Percentiles rank a stretch among this genome's conserved stretches.
phyloP scores from a whole-genome alignment of 1,140 invertebrate species.

The Drosophila bocqueti region DNA sequence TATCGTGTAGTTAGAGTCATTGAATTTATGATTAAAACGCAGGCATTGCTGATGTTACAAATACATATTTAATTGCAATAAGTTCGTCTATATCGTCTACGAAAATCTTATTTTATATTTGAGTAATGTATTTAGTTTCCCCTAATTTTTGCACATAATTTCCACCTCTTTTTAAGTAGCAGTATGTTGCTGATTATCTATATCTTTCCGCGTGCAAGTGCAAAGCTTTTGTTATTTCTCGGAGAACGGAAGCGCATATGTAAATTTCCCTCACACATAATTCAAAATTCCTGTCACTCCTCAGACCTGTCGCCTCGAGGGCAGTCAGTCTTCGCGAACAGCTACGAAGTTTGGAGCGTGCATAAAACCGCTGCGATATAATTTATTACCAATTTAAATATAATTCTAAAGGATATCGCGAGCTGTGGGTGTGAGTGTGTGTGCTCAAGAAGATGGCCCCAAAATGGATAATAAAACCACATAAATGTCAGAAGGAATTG shows the following conservation, averaged over 20 bases:
- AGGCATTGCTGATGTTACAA: neutral
- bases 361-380: constrained; percentile 23
- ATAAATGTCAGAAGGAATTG: constrained; percentile 46
- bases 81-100: neutral
- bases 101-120: neutral
- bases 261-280: constrained; percentile 63
- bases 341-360: constrained; percentile 23
- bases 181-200: constrained; percentile 55
- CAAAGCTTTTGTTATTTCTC: constrained; percentile 57
- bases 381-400: constrained; percentile 53
- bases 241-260: constrained; percentile 23
- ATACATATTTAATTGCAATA: too few relatives aligned
- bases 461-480: constrained; percentile 34
- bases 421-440: neutral
- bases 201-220: constrained; percentile 36
- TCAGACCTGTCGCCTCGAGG: constrained; percentile 45
- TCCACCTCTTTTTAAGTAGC: neutral
- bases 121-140: too few relatives aligned
- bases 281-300: constrained; percentile 74
- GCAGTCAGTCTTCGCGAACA: constrained; percentile 10
- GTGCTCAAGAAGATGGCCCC: constrained; percentile 4
- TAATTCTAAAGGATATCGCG: constrained; percentile 21
- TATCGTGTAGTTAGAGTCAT: constrained; percentile 7
- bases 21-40: constrained; percentile 3
- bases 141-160: neutral